Evolutionary conservation across 2,888 invertebrate species (phyloP).

Genomic region (Dicyrtomina minuta): DNA sequence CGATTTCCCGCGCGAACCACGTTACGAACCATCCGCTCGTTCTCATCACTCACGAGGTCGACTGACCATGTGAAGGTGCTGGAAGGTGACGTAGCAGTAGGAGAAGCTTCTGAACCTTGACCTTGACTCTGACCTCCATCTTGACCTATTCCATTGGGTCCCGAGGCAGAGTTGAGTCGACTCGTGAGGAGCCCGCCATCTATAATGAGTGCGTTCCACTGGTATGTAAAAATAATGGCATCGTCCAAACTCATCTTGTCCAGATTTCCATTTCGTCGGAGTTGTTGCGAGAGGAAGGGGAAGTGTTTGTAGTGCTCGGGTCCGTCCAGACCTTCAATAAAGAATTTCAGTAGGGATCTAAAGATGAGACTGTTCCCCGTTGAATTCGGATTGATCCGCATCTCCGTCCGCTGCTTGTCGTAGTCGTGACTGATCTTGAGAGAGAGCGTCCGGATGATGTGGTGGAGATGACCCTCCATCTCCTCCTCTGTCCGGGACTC

Average conservation of each 20-base stretch:
- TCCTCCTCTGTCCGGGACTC: background rate
- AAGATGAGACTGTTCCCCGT: constrained; percentile 22
- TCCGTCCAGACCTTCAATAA: background rate
- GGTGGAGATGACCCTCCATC: background rate
- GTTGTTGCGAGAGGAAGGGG: constrained; percentile 9
- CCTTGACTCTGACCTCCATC: too few relatives aligned
- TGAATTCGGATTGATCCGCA: constrained; percentile 6
- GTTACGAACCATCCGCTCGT: constrained; percentile 18
- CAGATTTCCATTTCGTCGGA: background rate
- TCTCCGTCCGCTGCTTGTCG: background rate
- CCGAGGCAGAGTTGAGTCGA: too few relatives aligned
- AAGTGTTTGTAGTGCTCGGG: constrained; percentile 2
- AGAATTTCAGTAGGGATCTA: constrained; percentile 21
- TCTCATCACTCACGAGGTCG: background rate
- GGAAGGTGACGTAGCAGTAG: background rate
- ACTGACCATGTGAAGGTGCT: background rate
- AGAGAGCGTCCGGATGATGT: background rate
- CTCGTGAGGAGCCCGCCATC: background rate
- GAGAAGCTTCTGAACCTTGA: too few relatives aligned
- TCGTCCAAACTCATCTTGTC: constrained; percentile 29
- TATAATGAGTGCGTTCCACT: constrained; percentile 17
- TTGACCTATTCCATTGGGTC: too few relatives aligned
- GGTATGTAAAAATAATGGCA: constrained; percentile 21
- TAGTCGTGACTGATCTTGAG: constrained; percentile 9
- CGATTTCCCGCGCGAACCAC: constrained; percentile 22